These are phyloP conservation scores for Eubucco bourcierii DNA, from an alignment of 2,113 vertebrate genomes.

Conservation along the genomic window DNA sequence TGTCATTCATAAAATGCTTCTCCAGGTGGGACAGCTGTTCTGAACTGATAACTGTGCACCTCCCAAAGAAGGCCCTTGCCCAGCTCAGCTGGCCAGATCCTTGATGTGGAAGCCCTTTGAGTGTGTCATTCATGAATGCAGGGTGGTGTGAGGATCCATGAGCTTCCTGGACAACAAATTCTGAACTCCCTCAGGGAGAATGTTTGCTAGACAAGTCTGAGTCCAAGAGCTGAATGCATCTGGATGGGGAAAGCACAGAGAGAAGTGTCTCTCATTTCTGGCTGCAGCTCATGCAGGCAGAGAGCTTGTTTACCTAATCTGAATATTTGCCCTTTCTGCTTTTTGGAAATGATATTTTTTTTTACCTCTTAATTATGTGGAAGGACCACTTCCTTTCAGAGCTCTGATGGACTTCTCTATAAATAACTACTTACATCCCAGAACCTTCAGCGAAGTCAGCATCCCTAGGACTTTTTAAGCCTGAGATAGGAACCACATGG, in stretches of 20 bases:
- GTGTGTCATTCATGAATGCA: background rate
- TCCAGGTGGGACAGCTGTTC: background rate
- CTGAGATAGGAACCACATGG: conserved; percentile 73
- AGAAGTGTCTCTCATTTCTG: background rate
- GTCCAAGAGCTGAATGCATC: background rate
- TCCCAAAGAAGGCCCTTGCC: background rate
- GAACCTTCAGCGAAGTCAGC: conserved; percentile 82
- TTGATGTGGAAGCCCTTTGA: background rate
- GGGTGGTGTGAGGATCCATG: fast-evolving
- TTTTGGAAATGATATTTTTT: conserved; percentile 17
- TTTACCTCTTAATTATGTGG: conserved; percentile 28
- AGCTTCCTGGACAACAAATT: background rate
- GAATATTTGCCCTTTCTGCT: conserved; percentile 58
- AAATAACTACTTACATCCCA: conserved; percentile 70
- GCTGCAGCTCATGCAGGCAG: background rate
- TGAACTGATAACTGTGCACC: background rate
- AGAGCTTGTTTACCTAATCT: conserved; percentile 46
- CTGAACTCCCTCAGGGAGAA: background rate
- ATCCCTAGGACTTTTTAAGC: conserved; percentile 75
- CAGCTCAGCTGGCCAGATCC: background rate
- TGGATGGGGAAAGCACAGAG: background rate
- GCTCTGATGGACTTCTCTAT: conserved; percentile 65
- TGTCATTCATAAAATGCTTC: background rate
- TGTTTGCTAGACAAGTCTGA: background rate
- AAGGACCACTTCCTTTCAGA: conserved; percentile 31